Percentiles rank a stretch among this genome's conserved stretches.
Evolutionary conservation across 1,140 invertebrate genomes (phyloP).

Genomic region (Pogonomyrmex californicus): DNA sequence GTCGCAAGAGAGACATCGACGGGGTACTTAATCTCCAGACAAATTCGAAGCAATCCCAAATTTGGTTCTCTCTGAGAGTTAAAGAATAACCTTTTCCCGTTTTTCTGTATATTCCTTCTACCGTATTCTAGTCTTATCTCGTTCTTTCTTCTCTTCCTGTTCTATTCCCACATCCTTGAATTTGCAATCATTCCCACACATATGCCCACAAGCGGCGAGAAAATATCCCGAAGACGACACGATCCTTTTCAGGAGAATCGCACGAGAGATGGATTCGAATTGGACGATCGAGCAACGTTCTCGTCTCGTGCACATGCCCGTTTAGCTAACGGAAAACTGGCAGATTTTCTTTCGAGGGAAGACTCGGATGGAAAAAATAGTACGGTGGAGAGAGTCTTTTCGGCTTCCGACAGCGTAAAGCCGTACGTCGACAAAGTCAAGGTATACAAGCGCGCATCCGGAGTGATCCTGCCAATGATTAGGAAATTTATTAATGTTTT

Average conservation of each 20-base stretch:
- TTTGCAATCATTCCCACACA: slow-evolving; percentile 18
- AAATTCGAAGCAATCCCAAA: slow-evolving; percentile 62
- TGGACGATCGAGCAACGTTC: slow-evolving; percentile 16
- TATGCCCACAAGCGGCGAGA: slow-evolving; percentile 9
- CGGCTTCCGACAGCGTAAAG: background rate
- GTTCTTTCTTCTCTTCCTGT: background rate
- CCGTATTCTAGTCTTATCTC: background rate
- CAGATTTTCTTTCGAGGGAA: slow-evolving; percentile 17
- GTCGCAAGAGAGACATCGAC: slow-evolving; percentile 79
- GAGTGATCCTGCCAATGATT: background rate
- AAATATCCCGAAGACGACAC: slow-evolving; percentile 50
- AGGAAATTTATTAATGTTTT: background rate
- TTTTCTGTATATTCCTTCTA: background rate
- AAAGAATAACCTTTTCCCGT: slow-evolving; percentile 13
- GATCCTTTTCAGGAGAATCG: slow-evolving; percentile 62
- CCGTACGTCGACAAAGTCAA: background rate
- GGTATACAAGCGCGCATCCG: background rate
- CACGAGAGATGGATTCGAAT: slow-evolving; percentile 29
- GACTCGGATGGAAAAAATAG: slow-evolving; percentile 11
- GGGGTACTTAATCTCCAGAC: slow-evolving; percentile 71
- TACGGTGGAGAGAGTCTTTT: background rate
- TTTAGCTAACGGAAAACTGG: slow-evolving; percentile 31
- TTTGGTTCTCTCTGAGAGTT: slow-evolving; percentile 32
- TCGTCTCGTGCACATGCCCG: background rate
- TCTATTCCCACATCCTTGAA: slow-evolving; percentile 20